These are phyloP conservation scores for Leucoptera coffeella DNA, from an alignment of 2,888 invertebrate genomes.

Conservation along the genomic window DNA sequence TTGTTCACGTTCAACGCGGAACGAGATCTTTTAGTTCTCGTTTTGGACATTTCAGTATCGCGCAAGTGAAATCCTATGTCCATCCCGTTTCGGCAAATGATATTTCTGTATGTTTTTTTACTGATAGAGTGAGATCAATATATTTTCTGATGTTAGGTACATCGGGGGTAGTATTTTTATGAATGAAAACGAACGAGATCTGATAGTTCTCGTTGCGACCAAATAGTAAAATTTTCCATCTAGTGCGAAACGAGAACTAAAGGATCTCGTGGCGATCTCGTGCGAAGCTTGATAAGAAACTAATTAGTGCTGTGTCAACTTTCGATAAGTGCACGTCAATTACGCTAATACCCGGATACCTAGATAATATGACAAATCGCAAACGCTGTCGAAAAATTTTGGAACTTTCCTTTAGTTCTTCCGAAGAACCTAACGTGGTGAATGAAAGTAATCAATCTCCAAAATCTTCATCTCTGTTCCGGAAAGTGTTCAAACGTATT, in stretches of 20 bases:
- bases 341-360: slow-evolving; percentile 1
- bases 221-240: slow-evolving; percentile 4
- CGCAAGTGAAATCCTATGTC: slow-evolving; percentile 4
- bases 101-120: slow-evolving; percentile 4
- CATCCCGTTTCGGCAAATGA: slow-evolving; percentile 4
- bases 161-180: slow-evolving; percentile 2
- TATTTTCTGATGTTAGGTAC: slow-evolving; percentile 2
- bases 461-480: slow-evolving; percentile 2
- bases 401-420: slow-evolving; percentile 2
- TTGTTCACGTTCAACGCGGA: slow-evolving; percentile 1
- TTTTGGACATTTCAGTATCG: slow-evolving; percentile 2
- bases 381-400: not conserved
- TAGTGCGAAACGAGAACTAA: slow-evolving; percentile 3
- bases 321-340: slow-evolving; percentile 1
- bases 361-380: slow-evolving; percentile 2
- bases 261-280: slow-evolving; percentile 4
- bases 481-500: slow-evolving; percentile 1
- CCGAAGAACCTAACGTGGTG: slow-evolving; percentile 1
- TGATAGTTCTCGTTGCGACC: slow-evolving; percentile 3
- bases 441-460: slow-evolving; percentile 1
- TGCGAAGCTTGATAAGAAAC: slow-evolving; percentile 2
- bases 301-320: slow-evolving; percentile 5
- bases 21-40: slow-evolving; percentile 3
- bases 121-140: slow-evolving; percentile 2
- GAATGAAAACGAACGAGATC: slow-evolving; percentile 4